Evolutionary conservation across 2,888 invertebrate genomes (phyloP), one percentile per base, ranked within the genome.

Genomic region (Pseudoips prasinana): DNA sequence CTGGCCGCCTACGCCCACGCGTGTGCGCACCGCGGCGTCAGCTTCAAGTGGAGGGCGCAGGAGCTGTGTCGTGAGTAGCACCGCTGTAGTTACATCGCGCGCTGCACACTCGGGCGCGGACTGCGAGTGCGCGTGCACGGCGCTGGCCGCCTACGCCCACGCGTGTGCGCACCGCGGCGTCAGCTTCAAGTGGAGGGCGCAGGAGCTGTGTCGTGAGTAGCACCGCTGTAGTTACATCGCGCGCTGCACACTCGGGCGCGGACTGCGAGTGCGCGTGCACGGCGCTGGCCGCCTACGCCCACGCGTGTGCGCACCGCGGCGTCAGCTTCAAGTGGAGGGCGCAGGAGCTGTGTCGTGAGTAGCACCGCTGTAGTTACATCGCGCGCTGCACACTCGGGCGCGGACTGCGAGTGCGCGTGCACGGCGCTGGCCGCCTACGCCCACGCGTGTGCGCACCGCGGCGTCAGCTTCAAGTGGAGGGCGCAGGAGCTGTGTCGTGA

Each of bases 31-130:
- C 86, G 93, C 34, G 97, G 96, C 1, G 92, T 96, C 5, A 90
- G 91, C 2, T 91, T 97, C 31, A 91, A 92, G 58, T 98, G 97
- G 97, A 89, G 98, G 57, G 91, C 92, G 7, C 94, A 93, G 63
- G 91, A 94, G 7, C 76, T 94, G 25, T 98, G 97, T 66, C 96
- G 96, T 95, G 83, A 92, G 94, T 92, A 5, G n/a, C n/a, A n/a
- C n/a, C n/a, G n/a, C n/a, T n/a, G n/a, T n/a, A n/a, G n/a, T n/a
- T 96, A 91, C 73, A 73, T 94, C 33, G 33, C 92, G 48, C 92
- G 94, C 33, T 98, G 97, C 76, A 91, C 95, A 96, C 80, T 89
- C 93, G 68, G 97, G 97, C 20, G 97, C 94, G 0, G 97, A 98
- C 75, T 84, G 84, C 61, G 94, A 93, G 50, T 97, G 97, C 73